phyloP scores from a whole-genome alignment of 2,797 vertebrate genomes.

The Ataeniobius toweri region DNA sequence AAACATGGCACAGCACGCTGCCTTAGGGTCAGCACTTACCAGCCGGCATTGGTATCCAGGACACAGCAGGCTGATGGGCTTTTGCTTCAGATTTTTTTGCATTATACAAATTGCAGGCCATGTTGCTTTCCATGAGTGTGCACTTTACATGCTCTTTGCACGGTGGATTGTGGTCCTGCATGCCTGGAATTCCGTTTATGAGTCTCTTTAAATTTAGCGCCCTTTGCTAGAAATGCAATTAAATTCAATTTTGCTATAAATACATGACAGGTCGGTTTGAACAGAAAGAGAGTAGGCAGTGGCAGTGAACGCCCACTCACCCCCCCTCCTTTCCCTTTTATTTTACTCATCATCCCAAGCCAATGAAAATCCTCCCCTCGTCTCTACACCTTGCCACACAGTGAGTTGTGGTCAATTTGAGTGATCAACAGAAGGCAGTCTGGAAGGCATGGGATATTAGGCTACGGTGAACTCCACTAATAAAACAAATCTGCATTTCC shows the following conservation, averaged over 20 bases:
- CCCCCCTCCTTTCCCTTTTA: slow-evolving; percentile 22
- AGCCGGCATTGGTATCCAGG: slow-evolving; percentile 35
- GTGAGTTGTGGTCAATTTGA: slow-evolving; percentile 69
- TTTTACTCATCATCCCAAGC: slow-evolving; percentile 46
- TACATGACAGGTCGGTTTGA: slow-evolving; percentile 49
- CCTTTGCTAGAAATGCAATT: slow-evolving; percentile 58
- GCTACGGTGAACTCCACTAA: slow-evolving; percentile 46
- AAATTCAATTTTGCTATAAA: slow-evolving; percentile 70
- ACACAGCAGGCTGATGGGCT: slow-evolving; percentile 28
- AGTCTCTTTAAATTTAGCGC: slow-evolving; percentile 60
- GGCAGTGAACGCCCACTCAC: slow-evolving; percentile 35
- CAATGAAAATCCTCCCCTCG: slow-evolving; percentile 20
- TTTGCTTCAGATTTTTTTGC: slow-evolving; percentile 29
- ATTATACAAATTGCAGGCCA: slow-evolving; percentile 37
- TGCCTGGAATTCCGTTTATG: slow-evolving; percentile 59
- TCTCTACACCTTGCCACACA: slow-evolving; percentile 11
- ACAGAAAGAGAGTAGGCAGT: slow-evolving; percentile 40
- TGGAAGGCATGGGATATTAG: slow-evolving; percentile 59
- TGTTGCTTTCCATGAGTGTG: slow-evolving; percentile 45
- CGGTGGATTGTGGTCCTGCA: slow-evolving; percentile 39
- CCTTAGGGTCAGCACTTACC: slow-evolving; percentile 43
- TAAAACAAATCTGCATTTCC: slow-evolving; percentile 34
- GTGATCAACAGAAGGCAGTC: slow-evolving; percentile 67
- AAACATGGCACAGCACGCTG: slow-evolving; percentile 25
- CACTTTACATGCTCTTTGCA: slow-evolving; percentile 43